phyloP scores from a whole-genome alignment of 2,797 vertebrate genomes.

The Eutrigla gurnardus region DNA sequence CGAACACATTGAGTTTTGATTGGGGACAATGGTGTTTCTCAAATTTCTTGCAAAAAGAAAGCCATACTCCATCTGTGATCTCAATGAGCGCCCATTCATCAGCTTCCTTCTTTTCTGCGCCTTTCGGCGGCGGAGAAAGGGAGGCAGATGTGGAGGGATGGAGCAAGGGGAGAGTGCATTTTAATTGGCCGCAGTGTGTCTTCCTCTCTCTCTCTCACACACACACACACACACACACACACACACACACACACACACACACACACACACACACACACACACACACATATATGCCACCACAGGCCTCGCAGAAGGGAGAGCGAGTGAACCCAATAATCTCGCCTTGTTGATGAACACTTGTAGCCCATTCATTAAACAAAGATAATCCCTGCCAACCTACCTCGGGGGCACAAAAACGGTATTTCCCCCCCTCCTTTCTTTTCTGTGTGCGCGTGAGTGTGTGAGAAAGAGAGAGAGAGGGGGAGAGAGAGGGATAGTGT shows the following conservation, averaged over 20 bases:
- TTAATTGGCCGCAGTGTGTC: slow-evolving; percentile 90
- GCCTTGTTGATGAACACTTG: slow-evolving; percentile 80
- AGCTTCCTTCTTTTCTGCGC: slow-evolving; percentile 83
- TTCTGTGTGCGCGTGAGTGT: slow-evolving; percentile 18
- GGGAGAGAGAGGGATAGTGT: slow-evolving; percentile 3
- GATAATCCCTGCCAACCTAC: slow-evolving; percentile 88
- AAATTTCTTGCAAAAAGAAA: slow-evolving; percentile 95
- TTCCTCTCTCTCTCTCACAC: slow-evolving; percentile 1
- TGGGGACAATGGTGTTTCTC: slow-evolving; percentile 98
- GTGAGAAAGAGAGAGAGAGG: not conserved
- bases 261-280: slow-evolving; percentile 41
- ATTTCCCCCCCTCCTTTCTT: slow-evolving; percentile 31
- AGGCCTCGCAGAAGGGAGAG: slow-evolving; percentile 64
- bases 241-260: slow-evolving; percentile 18
- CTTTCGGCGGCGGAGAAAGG: slow-evolving; percentile 87
- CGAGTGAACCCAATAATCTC: slow-evolving; percentile 75
- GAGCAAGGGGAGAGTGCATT: slow-evolving; percentile 84
- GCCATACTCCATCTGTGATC: slow-evolving; percentile 98
- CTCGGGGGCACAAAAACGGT: slow-evolving; percentile 85
- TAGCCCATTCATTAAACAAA: slow-evolving; percentile 85
- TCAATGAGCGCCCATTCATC: slow-evolving; percentile 92
- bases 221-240: slow-evolving; percentile 40
- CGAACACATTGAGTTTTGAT: slow-evolving; percentile 97
- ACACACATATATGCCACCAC: slow-evolving; percentile 55
- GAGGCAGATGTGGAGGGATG: slow-evolving; percentile 94